A percentile compares a stretch with the other conserved stretches of the same genome.
Evolutionary conservation across 2,888 invertebrate genomes (phyloP).

Genomic region (Ceraclea dissimilis): DNA sequence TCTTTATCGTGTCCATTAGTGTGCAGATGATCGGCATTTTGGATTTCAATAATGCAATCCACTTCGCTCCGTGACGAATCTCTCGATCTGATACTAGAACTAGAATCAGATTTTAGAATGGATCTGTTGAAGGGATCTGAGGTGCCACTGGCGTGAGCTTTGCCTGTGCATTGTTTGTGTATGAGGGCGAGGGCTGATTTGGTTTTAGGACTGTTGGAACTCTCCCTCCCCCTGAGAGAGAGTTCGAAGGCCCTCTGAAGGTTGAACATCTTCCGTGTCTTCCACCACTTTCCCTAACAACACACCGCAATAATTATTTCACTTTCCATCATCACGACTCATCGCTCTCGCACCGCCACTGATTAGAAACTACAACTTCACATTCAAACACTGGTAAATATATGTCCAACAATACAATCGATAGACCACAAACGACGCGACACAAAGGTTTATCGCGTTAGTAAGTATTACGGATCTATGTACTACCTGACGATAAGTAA

Average conservation of each 20-base stretch:
- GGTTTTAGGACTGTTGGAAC: conserved; percentile 44
- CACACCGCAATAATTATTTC: neutral
- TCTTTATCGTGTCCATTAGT: conserved; percentile 33
- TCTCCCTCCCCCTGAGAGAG: conserved; percentile 49
- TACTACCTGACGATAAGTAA: too few species aligned
- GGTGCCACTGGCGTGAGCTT: conserved; percentile 68
- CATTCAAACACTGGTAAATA: neutral
- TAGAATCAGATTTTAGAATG: conserved; percentile 44
- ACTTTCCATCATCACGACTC: conserved; percentile 7
- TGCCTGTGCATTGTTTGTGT: conserved; percentile 68
- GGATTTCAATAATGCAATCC: conserved; percentile 43
- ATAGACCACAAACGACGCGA: too few species aligned
- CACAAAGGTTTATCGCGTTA: too few species aligned
- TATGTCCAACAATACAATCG: too few species aligned
- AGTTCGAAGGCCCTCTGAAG: conserved; percentile 52
- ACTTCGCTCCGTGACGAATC: conserved; percentile 34
- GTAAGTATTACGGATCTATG: too few species aligned
- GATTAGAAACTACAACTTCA: neutral
- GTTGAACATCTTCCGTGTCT: conserved; percentile 38
- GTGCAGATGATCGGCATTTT: conserved; percentile 33
- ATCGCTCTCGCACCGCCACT: neutral
- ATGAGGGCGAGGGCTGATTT: conserved; percentile 50
- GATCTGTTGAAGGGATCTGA: conserved; percentile 43
- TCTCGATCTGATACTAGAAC: conserved; percentile 40
- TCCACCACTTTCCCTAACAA: neutral